Evolutionary conservation across 2,888 invertebrate species (phyloP).

Genomic region (Diarsia dahlii): DNA sequence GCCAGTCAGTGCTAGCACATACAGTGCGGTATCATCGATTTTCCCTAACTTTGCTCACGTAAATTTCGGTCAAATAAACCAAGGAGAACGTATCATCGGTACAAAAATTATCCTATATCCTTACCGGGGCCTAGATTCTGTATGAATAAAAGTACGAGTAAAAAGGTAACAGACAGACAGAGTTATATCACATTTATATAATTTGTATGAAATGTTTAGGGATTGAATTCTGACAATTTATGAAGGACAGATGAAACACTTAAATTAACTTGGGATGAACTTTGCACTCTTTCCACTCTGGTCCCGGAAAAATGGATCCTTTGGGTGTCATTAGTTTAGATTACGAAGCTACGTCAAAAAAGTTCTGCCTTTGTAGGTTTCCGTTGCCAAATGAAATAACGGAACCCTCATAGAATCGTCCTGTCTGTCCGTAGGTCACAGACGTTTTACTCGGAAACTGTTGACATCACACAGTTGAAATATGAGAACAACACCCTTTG

Average conservation of each 20-base stretch:
- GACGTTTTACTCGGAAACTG: no score
- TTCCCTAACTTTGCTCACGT: neutral
- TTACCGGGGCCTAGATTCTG: neutral
- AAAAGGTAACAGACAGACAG: neutral
- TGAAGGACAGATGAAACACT: neutral
- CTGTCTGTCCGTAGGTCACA: neutral
- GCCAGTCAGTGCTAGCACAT: neutral
- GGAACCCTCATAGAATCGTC: neutral
- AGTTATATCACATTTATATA: neutral
- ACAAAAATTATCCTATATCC: neutral
- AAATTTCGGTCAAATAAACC: neutral
- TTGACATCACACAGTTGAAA: no score
- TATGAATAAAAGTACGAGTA: neutral
- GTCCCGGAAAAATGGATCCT: neutral
- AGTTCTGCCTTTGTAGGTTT: neutral
- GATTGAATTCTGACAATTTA: neutral
- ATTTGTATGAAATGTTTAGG: neutral
- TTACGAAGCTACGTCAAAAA: neutral
- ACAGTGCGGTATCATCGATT: neutral
- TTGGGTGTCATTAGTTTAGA: neutral
- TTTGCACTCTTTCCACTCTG: no score
- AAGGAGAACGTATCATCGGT: neutral
- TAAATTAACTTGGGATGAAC: neutral
- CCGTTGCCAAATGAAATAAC: neutral
- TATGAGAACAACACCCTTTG: no score